phyloP scores from a whole-genome alignment of 2,113 vertebrate genomes.

The Mastomys natalensis region DNA sequence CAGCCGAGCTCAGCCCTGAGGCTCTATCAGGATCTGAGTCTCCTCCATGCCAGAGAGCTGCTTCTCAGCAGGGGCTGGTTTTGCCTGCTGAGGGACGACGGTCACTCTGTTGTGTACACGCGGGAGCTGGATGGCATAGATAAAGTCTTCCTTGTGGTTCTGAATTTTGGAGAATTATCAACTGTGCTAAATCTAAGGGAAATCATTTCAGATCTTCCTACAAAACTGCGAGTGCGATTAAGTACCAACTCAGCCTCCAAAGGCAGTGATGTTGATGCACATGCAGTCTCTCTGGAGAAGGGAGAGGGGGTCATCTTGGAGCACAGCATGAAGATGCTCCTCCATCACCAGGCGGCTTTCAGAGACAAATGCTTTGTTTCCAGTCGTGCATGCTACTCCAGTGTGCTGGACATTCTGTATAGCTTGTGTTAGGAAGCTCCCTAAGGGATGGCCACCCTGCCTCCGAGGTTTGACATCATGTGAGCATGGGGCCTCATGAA shows the following conservation, averaged over 20 bases:
- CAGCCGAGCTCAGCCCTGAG: conserved; percentile 87
- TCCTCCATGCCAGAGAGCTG: conserved; percentile 88
- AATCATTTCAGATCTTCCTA: conserved; percentile 87
- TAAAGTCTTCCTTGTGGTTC: conserved; percentile 91
- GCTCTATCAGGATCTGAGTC: conserved; percentile 90
- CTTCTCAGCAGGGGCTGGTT: conserved; percentile 94
- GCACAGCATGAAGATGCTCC: conserved; percentile 86
- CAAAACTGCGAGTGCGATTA: conserved; percentile 85
- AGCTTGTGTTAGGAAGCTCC: conserved; percentile 63
- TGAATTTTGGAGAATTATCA: conserved; percentile 92
- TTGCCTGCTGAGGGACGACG: conserved; percentile 90
- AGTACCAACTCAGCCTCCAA: conserved; percentile 87
- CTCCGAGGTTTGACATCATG: rapidly evolving
- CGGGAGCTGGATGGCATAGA: conserved; percentile 93
- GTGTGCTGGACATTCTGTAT: conserved; percentile 89
- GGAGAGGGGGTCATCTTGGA: conserved; percentile 94
- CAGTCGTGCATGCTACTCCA: conserved; percentile 94
- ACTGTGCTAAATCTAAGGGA: conserved; percentile 86
- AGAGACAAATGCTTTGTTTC: conserved; percentile 91
- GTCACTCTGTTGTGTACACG: conserved; percentile 88
- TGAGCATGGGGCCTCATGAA: neutral
- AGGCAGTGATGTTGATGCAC: conserved; percentile 83
- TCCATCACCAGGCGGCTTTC: conserved; percentile 85
- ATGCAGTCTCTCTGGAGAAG: conserved; percentile 83
- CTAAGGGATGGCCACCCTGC: neutral